Conservation (phyloP, 2,888 invertebrate species). For the Eurois occulta region DNA sequence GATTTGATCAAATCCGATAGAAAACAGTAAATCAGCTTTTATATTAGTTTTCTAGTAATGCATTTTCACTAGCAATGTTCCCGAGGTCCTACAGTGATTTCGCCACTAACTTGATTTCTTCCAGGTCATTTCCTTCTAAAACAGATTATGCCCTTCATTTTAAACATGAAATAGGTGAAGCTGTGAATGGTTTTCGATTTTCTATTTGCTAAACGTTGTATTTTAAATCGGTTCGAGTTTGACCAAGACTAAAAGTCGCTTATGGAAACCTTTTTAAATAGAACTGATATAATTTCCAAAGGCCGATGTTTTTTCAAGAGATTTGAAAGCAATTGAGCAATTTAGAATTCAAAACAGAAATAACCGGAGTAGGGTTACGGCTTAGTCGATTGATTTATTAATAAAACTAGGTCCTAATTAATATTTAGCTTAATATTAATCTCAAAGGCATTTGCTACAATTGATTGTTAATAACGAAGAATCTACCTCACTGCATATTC, state of each 20-base stretch:
- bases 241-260: not conserved
- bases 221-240: conserved; percentile 16
- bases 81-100: conserved; percentile 44
- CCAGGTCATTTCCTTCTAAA: conserved; percentile 58
- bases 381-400: conserved; percentile 6
- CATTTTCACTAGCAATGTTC: conserved; percentile 39
- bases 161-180: conserved; percentile 28
- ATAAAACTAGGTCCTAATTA: not conserved
- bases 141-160: conserved; percentile 44
- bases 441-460: not conserved
- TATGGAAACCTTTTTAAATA: not conserved
- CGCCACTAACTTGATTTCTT: conserved; percentile 51
- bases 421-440: not conserved
- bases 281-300: not conserved
- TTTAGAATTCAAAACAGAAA: not conserved
- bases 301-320: not conserved
- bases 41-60: conserved; percentile 26
- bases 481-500: not conserved
- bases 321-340: not conserved
- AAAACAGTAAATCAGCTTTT: conserved; percentile 1
- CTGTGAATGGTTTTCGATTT: conserved; percentile 23
- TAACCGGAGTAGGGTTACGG: not conserved
- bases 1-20: not conserved
- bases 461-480: not conserved
- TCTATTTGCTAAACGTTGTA: conserved; percentile 8